phyloP scores from a whole-genome alignment of 2,888 invertebrate genomes.

The Chloroclysta siterata region DNA sequence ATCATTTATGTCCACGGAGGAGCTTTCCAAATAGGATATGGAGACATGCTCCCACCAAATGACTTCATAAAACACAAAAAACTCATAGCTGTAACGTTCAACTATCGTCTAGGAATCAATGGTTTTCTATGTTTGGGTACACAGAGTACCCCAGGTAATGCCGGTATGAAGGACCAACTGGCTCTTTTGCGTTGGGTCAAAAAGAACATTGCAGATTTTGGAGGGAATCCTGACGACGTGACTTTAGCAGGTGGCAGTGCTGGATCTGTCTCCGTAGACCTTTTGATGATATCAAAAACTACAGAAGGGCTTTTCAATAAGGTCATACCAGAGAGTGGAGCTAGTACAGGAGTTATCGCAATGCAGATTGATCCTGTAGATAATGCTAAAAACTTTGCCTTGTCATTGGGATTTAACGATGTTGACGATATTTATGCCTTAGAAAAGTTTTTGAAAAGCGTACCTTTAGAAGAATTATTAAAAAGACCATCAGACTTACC shows the following conservation, averaged over 20 bases:
- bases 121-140: conserved; percentile 60
- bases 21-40: conserved; percentile 48
- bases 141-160: conserved; percentile 57
- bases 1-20: conserved; percentile 57
- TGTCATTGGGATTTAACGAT: conserved; percentile 46
- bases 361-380: conserved; percentile 54
- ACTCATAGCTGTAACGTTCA: conserved; percentile 52
- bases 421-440: conserved; percentile 54
- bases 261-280: conserved; percentile 54
- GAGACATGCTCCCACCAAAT: conserved; percentile 37
- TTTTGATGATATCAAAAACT: conserved; percentile 54
- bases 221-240: conserved; percentile 62
- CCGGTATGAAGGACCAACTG: conserved; percentile 64
- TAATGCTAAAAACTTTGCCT: conserved; percentile 52
- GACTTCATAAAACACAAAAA: conserved; percentile 45
- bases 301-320: conserved; percentile 56
- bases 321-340: conserved; percentile 60
- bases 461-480: conserved; percentile 48
- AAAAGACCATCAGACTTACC: conserved; percentile 17
- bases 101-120: conserved; percentile 55
- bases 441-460: conserved; percentile 58
- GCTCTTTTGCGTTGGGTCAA: conserved; percentile 60
- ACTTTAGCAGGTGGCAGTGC: conserved; percentile 58
- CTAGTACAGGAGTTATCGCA: conserved; percentile 48
- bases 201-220: conserved; percentile 57